Conservation (phyloP, 2,797 vertebrate species). For the Microchirus variegatus region DNA sequence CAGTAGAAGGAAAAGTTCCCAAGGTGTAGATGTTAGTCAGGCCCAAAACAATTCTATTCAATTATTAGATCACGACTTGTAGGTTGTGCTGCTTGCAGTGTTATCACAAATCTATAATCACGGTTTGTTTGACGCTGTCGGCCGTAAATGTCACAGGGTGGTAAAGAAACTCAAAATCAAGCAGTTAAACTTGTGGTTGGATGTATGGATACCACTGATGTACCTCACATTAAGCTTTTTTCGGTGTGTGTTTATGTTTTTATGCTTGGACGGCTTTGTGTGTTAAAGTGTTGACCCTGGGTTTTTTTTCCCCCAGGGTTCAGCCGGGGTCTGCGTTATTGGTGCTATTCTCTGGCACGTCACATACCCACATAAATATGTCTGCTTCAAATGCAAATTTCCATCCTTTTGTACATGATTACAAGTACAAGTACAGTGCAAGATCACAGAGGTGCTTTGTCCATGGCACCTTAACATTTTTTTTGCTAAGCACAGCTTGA, state of each 20-base stretch:
- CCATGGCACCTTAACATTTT: too few relatives aligned
- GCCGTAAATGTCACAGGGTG: not conserved
- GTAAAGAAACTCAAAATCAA: not conserved
- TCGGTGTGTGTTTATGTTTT: constrained; percentile 9
- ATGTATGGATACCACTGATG: constrained; percentile 21
- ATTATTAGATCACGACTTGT: not conserved
- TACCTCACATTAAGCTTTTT: constrained; percentile 32
- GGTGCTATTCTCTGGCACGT: constrained; percentile 9
- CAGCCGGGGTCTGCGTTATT: not conserved
- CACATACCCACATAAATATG: constrained; percentile 1
- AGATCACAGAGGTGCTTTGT: too few relatives aligned
- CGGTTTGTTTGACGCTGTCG: not conserved
- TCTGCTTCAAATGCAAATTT: constrained; percentile 9
- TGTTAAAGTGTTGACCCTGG: not conserved
- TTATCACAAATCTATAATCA: constrained; percentile 1
- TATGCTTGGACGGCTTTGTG: constrained; percentile 8
- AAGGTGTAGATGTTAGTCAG: not conserved
- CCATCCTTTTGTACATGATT: too few relatives aligned
- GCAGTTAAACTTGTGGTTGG: not conserved
- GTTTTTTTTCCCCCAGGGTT: not conserved
- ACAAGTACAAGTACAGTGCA: too few relatives aligned
- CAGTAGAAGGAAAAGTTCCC: constrained; percentile 7
- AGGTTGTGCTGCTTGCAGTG: constrained; percentile 24
- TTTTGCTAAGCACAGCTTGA: too few relatives aligned
- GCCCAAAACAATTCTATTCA: too few relatives aligned